These are phyloP conservation scores for Lophius piscatorius DNA, from an alignment of 2,113 vertebrate species.

Conservation along the genomic window DNA sequence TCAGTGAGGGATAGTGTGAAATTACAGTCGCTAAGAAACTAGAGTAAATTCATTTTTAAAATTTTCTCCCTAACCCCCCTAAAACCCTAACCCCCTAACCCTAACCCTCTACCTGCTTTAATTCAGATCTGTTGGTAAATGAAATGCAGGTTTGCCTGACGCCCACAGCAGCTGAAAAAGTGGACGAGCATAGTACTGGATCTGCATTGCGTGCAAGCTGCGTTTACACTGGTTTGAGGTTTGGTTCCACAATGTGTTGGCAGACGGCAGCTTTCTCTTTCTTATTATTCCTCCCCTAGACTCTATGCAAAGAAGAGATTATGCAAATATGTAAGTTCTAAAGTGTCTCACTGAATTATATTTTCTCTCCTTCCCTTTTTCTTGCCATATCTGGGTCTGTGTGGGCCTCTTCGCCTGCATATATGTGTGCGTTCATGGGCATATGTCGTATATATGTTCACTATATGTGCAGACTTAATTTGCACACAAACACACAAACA, in stretches of 20 bases:
- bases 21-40: no score
- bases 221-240: constrained; percentile 34
- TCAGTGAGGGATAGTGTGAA: no score
- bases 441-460: constrained; percentile 2
- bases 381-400: constrained; percentile 42
- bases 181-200: constrained; percentile 7
- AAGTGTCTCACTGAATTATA: constrained; percentile 38
- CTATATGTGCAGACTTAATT: not conserved
- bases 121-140: no score
- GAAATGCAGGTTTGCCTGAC: constrained; percentile 7
- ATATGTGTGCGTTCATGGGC: constrained; percentile 15
- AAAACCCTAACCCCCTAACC: no score
- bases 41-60: no score
- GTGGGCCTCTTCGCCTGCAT: constrained; percentile 23
- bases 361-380: constrained; percentile 13
- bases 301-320: constrained; percentile 68
- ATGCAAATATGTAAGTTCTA: constrained; percentile 70
- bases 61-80: no score
- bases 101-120: no score
- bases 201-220: constrained; percentile 31
- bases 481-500: no score
- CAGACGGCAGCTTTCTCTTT: constrained; percentile 56
- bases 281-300: constrained; percentile 66
- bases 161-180: constrained; percentile 8
- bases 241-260: constrained; percentile 46